These are phyloP conservation scores for Pangasius mekongensis DNA, from an alignment of 2,797 vertebrate genomes.

Conservation along the genomic window DNA sequence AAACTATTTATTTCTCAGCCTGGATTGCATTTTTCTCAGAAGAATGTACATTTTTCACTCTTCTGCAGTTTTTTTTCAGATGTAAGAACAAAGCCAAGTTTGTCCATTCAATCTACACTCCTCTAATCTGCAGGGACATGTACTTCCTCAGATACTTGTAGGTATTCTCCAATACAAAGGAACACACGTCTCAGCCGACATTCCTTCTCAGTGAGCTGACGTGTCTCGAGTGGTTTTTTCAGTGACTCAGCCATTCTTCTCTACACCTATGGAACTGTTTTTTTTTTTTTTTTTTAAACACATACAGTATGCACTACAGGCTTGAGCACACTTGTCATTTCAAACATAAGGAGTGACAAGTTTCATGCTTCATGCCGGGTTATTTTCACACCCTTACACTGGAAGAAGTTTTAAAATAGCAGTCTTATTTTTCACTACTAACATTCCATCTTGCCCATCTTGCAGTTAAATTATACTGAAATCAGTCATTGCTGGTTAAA, in stretches of 20 bases:
- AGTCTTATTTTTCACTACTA: constrained; percentile 35
- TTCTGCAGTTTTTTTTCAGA: too few species aligned
- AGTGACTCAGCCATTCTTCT: neutral
- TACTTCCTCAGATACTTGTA: neutral
- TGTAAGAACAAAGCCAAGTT: constrained; percentile 63
- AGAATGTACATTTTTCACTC: too few species aligned
- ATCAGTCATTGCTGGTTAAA: constrained; percentile 52
- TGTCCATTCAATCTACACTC: constrained; percentile 44
- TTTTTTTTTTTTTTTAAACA: neutral
- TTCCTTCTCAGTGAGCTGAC: neutral
- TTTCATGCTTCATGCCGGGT: neutral
- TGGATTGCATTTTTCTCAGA: neutral
- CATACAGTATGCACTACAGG: neutral
- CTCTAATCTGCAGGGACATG: constrained; percentile 54
- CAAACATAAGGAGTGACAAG: constrained; percentile 5
- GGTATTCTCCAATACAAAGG: neutral
- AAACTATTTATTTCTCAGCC: neutral
- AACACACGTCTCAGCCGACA: neutral
- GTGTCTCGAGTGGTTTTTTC: neutral
- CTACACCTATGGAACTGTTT: neutral
- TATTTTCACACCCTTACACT: constrained; percentile 34
- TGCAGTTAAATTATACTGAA: constrained; percentile 17
- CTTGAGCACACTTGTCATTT: neutral
- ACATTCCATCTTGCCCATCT: constrained; percentile 16
- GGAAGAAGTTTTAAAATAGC: constrained; percentile 45